Evolutionary conservation across 2,113 vertebrate genomes (phyloP).

Genomic region (Rhegmatorhina hoffmannsi): DNA sequence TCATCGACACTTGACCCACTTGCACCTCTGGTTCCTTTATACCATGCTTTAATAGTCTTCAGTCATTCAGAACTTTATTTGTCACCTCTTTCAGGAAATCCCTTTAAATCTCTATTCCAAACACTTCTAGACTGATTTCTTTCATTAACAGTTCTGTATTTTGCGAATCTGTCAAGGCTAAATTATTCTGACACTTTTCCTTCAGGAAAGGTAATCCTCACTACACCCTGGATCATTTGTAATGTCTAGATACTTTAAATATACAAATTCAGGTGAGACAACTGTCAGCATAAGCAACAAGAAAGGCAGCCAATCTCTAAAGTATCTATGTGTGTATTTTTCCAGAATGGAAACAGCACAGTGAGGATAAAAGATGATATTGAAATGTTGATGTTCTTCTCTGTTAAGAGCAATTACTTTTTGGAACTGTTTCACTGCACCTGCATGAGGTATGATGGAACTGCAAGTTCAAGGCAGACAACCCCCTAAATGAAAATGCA

Average conservation of each 20-base stretch:
- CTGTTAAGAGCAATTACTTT: not conserved
- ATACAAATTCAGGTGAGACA: not conserved
- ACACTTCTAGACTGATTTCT: not conserved
- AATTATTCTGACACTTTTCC: not conserved
- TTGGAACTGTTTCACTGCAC: not conserved
- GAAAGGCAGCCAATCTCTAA: not conserved
- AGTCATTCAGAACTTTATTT: not conserved
- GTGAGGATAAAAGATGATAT: not conserved
- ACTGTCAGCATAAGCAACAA: not conserved
- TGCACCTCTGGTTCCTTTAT: not conserved
- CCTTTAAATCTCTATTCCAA: not conserved
- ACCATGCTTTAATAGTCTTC: not conserved
- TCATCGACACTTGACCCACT: not conserved
- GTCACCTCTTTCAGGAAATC: not conserved
- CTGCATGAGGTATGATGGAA: not conserved
- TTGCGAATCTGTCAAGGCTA: not conserved
- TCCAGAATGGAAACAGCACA: not conserved
- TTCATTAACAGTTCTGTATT: not conserved
- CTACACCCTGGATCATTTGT: not conserved
- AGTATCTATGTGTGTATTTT: not conserved
- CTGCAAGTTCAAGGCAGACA: not conserved
- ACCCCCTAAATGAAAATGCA: not conserved
- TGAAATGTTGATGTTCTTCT: not conserved
- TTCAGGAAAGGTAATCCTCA: not conserved
- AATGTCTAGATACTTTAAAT: not conserved